Percentiles rank a stretch among this genome's conserved stretches.
These are phyloP conservation scores for Argyrosomus japonicus DNA, from an alignment of 2,113 vertebrate species.

Conservation along the genomic window DNA sequence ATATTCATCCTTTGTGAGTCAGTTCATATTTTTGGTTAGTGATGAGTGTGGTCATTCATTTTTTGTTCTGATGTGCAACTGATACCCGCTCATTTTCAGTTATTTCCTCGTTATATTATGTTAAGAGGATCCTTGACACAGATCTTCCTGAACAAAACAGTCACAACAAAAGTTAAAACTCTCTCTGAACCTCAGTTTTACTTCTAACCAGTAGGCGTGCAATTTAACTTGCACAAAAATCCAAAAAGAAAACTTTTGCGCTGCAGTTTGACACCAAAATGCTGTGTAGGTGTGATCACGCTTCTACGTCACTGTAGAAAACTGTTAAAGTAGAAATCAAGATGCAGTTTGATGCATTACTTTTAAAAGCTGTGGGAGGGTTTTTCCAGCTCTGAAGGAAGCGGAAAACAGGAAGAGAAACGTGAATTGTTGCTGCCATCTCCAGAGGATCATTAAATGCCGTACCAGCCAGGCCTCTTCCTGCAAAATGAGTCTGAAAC, in stretches of 20 bases:
- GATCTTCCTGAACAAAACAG: neutral
- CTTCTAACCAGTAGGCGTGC: too few species aligned
- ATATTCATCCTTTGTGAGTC: too few species aligned
- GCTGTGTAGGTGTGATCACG: neutral
- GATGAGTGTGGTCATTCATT: neutral
- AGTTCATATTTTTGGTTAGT: too few species aligned
- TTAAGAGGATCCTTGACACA: too few species aligned
- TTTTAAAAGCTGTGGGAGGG: neutral
- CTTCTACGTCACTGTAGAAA: neutral
- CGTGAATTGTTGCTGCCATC: slow-evolving; percentile 47
- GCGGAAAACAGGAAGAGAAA: slow-evolving; percentile 48
- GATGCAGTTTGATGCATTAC: neutral
- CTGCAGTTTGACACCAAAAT: too few species aligned
- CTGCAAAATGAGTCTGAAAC: neutral
- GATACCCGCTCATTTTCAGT: neutral
- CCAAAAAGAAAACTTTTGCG: too few species aligned
- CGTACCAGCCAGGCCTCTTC: slow-evolving; percentile 20
- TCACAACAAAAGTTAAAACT: neutral
- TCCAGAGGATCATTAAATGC: slow-evolving; percentile 40
- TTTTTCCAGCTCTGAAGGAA: slow-evolving; percentile 32
- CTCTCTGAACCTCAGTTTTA: too few species aligned
- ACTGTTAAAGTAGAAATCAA: neutral
- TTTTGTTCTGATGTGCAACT: too few species aligned
- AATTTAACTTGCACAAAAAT: too few species aligned
- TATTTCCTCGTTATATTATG: neutral